These are phyloP conservation scores for Apodemia duryi DNA, from an alignment of 2,888 invertebrate genomes.

Conservation along the genomic window DNA sequence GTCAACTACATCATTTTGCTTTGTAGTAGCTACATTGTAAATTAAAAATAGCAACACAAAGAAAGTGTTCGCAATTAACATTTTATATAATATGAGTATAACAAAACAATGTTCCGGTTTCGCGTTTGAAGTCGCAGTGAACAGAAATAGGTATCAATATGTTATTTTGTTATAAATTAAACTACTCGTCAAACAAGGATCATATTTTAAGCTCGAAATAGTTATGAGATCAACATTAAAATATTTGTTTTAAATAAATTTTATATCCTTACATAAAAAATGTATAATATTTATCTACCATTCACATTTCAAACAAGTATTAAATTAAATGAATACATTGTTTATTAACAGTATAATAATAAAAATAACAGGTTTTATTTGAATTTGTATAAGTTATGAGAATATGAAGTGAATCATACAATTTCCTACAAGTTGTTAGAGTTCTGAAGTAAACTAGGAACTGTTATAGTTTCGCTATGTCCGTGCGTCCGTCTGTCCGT, in stretches of 20 bases:
- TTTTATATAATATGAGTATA: conserved; percentile 24
- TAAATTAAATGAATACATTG: background rate
- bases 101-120: conserved; percentile 44
- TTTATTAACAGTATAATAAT: too few species aligned
- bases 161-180: conserved; percentile 42
- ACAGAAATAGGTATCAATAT: conserved; percentile 46
- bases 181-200: conserved; percentile 60
- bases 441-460: too few species aligned
- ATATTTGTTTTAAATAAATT: conserved; percentile 29
- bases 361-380: too few species aligned
- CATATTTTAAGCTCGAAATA: conserved; percentile 33
- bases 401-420: too few species aligned
- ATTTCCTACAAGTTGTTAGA: too few species aligned
- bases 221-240: conserved; percentile 36
- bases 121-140: conserved; percentile 53
- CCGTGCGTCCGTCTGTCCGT: too few species aligned
- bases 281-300: conserved; percentile 1
- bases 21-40: conserved; percentile 18
- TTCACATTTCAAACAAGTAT: conserved; percentile 6
- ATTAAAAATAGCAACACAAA: conserved; percentile 28
- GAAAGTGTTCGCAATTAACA: conserved; percentile 33
- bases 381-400: too few species aligned
- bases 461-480: too few species aligned
- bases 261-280: conserved; percentile 30
- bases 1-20: background rate